These are phyloP conservation scores for Pyralis farinalis DNA, from an alignment of 2,888 invertebrate species.

Conservation along the genomic window DNA sequence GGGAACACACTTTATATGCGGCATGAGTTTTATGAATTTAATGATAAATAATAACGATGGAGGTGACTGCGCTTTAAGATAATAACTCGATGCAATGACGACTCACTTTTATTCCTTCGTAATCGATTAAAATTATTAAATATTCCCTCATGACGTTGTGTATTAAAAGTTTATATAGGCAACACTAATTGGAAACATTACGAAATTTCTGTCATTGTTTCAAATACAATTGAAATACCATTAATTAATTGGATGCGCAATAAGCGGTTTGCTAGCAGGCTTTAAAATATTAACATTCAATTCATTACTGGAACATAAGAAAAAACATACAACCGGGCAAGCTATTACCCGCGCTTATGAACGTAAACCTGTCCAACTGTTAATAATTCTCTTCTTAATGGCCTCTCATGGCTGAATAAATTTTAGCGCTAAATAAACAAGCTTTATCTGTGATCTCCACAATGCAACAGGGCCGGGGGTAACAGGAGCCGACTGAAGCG, in stretches of 20 bases:
- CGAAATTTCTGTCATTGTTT: background rate
- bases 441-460: slow-evolving; percentile 71
- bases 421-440: slow-evolving; percentile 77
- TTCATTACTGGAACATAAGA: slow-evolving; percentile 53
- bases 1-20: slow-evolving; percentile 3
- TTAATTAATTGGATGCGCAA: slow-evolving; percentile 1
- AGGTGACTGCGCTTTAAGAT: background rate
- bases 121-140: too few species aligned
- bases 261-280: slow-evolving; percentile 18
- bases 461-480: slow-evolving; percentile 66
- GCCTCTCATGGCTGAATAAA: slow-evolving; percentile 67
- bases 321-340: slow-evolving; percentile 53
- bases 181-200: background rate
- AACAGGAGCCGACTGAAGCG: slow-evolving; percentile 73
- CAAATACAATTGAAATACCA: slow-evolving; percentile 1
- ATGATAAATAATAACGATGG: slow-evolving; percentile 2
- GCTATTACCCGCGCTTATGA: slow-evolving; percentile 56
- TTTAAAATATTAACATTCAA: slow-evolving; percentile 55
- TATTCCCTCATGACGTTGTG: too few species aligned
- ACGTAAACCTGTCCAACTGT: slow-evolving; percentile 61
- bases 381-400: slow-evolving; percentile 71
- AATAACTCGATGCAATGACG: too few species aligned
- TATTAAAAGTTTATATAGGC: background rate
- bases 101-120: too few species aligned
- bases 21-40: slow-evolving; percentile 5